A percentile compares a stretch with the other conserved stretches of the same genome.
phyloP scores from a whole-genome alignment of 2,797 vertebrate species.

The Oreochromis mossambicus region DNA sequence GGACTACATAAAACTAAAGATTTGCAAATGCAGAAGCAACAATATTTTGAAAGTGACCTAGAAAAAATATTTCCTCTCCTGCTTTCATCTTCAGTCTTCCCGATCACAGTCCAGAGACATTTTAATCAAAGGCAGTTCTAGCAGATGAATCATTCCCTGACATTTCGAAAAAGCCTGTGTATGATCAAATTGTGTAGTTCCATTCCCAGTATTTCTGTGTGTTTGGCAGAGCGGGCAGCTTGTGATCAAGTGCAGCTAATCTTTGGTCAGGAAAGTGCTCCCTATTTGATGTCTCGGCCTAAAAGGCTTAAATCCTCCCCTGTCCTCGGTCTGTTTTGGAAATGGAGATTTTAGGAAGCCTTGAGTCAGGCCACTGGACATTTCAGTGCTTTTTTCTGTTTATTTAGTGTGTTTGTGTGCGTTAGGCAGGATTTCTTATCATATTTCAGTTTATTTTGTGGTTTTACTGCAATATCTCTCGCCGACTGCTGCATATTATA shows the following conservation, averaged over 20 bases:
- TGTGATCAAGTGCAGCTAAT: constrained; percentile 63
- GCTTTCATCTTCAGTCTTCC: constrained; percentile 5
- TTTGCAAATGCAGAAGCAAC: background rate
- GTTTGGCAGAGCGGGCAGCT: constrained; percentile 38
- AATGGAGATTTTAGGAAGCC: constrained; percentile 34
- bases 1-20: background rate
- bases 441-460: background rate
- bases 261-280: constrained; percentile 42
- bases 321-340: constrained; percentile 48
- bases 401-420: background rate
- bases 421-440: background rate
- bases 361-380: background rate
- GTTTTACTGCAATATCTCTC: background rate
- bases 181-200: constrained; percentile 35
- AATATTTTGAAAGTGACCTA: background rate
- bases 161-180: constrained; percentile 20
- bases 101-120: constrained; percentile 4
- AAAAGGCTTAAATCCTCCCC: constrained; percentile 46
- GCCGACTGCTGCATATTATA: background rate
- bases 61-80: background rate
- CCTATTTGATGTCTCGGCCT: constrained; percentile 52
- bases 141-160: constrained; percentile 18
- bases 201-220: constrained; percentile 36
- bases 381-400: background rate
- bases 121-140: constrained; percentile 15